A percentile compares a stretch with the other conserved stretches of the same genome.
Conservation (phyloP, 2,888 invertebrate genomes). For the Ennomos quercinarius region DNA sequence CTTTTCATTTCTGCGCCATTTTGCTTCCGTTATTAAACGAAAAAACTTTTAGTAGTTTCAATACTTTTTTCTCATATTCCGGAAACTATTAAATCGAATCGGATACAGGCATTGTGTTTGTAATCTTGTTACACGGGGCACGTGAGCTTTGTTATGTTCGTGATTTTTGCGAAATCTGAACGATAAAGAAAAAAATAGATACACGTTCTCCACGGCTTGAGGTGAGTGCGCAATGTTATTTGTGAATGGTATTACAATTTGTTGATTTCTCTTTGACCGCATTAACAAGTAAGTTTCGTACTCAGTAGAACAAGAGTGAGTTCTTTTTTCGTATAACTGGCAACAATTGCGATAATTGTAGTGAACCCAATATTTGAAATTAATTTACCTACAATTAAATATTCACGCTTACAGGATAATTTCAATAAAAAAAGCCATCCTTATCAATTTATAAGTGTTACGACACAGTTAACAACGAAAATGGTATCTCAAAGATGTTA, state of each 20-base stretch:
- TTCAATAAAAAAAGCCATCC: too few relatives aligned
- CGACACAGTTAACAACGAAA: too few relatives aligned
- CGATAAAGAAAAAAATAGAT: slow-evolving; percentile 57
- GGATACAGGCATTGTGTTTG: slow-evolving; percentile 58
- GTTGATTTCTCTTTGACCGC: too few relatives aligned
- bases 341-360: too few relatives aligned
- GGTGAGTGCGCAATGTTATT: neutral
- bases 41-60: slow-evolving; percentile 52
- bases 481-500: too few relatives aligned
- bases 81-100: slow-evolving; percentile 71
- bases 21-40: slow-evolving; percentile 64
- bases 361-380: too few relatives aligned
- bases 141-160: slow-evolving; percentile 76
- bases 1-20: slow-evolving; percentile 49
- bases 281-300: too few relatives aligned
- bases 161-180: slow-evolving; percentile 67
- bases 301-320: too few relatives aligned
- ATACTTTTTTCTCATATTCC: slow-evolving; percentile 55
- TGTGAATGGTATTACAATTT: neutral
- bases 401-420: too few relatives aligned
- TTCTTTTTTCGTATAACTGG: too few relatives aligned
- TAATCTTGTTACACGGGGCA: slow-evolving; percentile 77
- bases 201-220: neutral
- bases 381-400: too few relatives aligned
- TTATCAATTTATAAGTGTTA: too few relatives aligned